These are phyloP conservation scores for Limenitis camilla DNA, from an alignment of 2,888 invertebrate genomes.

Conservation along the genomic window DNA sequence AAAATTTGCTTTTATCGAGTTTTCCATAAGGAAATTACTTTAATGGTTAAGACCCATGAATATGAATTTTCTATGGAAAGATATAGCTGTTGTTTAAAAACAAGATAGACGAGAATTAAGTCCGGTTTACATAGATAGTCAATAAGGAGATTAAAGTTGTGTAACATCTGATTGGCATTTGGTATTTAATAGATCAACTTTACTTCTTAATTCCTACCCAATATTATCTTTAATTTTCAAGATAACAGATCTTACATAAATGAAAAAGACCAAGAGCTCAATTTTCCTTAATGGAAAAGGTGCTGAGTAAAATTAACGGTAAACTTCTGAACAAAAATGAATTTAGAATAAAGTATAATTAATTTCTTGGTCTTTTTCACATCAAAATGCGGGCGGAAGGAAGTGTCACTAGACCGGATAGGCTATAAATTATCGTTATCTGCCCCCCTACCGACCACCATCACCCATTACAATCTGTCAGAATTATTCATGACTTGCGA, in stretches of 20 bases:
- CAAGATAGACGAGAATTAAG: too few species aligned
- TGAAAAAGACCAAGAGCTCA: too few species aligned
- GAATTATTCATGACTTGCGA: conserved; percentile 16
- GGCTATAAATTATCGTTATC: conserved; percentile 18
- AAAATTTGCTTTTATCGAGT: conserved; percentile 8
- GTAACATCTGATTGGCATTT: too few species aligned
- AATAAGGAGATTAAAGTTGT: too few species aligned
- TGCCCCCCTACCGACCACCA: conserved; percentile 9
- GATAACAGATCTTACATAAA: too few species aligned
- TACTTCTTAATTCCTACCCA: too few species aligned
- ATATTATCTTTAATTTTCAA: too few species aligned
- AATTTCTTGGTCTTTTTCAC: conserved; percentile 3
- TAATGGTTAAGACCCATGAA: background rate
- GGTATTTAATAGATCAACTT: too few species aligned
- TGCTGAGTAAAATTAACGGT: background rate
- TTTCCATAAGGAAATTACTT: conserved; percentile 5
- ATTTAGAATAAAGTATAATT: background rate
- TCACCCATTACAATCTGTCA: conserved; percentile 15
- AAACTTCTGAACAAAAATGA: background rate
- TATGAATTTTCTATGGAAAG: background rate
- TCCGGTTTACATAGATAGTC: too few species aligned
- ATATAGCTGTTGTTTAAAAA: background rate
- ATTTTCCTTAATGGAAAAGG: too few species aligned
- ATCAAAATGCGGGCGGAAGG: conserved; percentile 4
- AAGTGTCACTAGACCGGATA: conserved; percentile 9